Conservation (phyloP, 1,140 invertebrate genomes). For the Drosophila orosa region DNA sequence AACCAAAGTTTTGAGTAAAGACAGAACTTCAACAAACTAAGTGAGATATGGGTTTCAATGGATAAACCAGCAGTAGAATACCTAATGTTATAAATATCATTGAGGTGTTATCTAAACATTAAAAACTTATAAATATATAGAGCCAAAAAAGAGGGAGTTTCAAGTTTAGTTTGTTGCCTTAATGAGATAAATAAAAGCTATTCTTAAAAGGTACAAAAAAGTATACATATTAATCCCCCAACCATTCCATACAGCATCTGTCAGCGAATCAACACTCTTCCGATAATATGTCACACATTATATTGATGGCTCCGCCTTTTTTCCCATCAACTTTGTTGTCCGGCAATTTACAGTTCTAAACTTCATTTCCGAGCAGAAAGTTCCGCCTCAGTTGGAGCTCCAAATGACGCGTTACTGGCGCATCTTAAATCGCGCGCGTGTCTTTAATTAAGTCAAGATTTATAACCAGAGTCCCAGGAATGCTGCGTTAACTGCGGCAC, state of each 20-base stretch:
- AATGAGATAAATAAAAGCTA: neutral
- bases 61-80: neutral
- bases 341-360: constrained; percentile 26
- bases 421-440: constrained; percentile 60
- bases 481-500: constrained; percentile 43
- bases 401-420: constrained; percentile 59
- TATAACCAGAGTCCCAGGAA: constrained; percentile 51
- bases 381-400: constrained; percentile 55
- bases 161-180: neutral
- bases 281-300: neutral
- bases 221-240: neutral
- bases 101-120: neutral
- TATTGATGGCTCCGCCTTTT: constrained; percentile 1
- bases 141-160: neutral
- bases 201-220: neutral
- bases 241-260: neutral
- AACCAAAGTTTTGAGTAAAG: neutral
- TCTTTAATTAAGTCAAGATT: constrained; percentile 77
- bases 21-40: neutral
- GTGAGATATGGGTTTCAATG: neutral
- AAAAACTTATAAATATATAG: neutral
- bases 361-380: constrained; percentile 17
- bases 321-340: neutral
- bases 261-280: neutral
- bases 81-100: too few species aligned